phyloP scores from a whole-genome alignment of 2,797 vertebrate species.

The Gallinago nigripennis region DNA sequence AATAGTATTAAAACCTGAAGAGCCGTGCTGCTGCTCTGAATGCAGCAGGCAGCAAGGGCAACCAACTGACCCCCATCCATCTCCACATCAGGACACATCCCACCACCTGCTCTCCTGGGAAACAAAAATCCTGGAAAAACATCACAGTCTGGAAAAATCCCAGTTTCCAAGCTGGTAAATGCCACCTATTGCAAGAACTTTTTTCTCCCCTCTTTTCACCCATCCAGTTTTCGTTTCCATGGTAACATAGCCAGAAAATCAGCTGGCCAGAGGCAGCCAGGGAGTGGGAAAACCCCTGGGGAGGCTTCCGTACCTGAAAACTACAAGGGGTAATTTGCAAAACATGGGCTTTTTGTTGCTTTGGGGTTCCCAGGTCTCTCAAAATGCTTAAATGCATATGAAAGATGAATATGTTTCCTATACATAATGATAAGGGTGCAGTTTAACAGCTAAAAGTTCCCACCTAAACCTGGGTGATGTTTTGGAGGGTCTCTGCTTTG shows the following conservation, averaged over 20 bases:
- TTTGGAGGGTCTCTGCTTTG: background rate
- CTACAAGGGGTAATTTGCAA: conserved; percentile 48
- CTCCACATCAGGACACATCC: accelerated
- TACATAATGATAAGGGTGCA: background rate
- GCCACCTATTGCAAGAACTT: background rate
- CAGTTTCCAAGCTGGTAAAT: background rate
- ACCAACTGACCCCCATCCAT: background rate
- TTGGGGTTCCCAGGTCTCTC: background rate
- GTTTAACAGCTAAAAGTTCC: background rate
- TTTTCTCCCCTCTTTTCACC: background rate
- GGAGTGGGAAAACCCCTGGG: background rate
- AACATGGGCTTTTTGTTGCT: conserved; percentile 8
- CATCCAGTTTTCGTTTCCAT: conserved; percentile 30
- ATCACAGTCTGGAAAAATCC: background rate
- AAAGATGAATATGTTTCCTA: background rate
- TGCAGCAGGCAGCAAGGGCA: background rate
- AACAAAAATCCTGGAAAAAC: background rate
- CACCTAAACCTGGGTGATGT: background rate
- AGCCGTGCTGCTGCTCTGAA: accelerated
- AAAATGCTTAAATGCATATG: background rate
- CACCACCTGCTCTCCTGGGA: background rate
- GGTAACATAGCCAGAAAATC: background rate
- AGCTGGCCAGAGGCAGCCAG: background rate
- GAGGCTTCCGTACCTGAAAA: conserved; percentile 27
- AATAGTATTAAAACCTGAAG: background rate